These are phyloP conservation scores for Pluvialis apricaria DNA, from an alignment of 2,113 vertebrate species.

Conservation along the genomic window DNA sequence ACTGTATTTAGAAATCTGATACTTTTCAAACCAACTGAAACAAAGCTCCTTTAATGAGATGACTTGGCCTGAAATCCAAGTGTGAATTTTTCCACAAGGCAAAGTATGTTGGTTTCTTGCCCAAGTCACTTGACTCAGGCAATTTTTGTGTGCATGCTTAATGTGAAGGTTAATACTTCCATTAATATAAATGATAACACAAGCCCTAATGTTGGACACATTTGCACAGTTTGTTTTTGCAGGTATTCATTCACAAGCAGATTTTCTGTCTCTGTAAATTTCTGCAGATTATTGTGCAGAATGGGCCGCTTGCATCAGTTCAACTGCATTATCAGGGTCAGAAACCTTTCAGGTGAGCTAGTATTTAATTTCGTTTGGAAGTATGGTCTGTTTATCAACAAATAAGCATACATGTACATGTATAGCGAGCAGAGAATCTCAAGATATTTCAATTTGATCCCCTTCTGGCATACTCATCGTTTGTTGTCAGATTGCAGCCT, in stretches of 20 bases:
- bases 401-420: not conserved
- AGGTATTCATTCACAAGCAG: not conserved
- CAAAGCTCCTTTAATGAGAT: not conserved
- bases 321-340: not conserved
- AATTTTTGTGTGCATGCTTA: not conserved
- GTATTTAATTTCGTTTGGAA: not conserved
- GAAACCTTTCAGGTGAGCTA: constrained; percentile 12
- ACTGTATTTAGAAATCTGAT: not conserved
- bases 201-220: not conserved
- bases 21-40: not conserved
- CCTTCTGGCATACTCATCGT: not conserved
- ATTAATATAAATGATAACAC: not conserved
- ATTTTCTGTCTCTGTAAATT: not conserved
- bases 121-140: not conserved
- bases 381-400: not conserved
- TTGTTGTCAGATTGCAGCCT: constrained; percentile 29
- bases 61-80: not conserved
- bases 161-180: not conserved
- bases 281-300: not conserved
- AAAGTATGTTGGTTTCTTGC: not conserved
- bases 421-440: not conserved
- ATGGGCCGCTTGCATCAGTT: not conserved
- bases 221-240: not conserved
- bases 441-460: not conserved
- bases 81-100: not conserved